A percentile compares a stretch with the other conserved stretches of the same genome.
Evolutionary conservation across 1,140 invertebrate species (phyloP).

Genomic region (Triops longicaudatus): DNA sequence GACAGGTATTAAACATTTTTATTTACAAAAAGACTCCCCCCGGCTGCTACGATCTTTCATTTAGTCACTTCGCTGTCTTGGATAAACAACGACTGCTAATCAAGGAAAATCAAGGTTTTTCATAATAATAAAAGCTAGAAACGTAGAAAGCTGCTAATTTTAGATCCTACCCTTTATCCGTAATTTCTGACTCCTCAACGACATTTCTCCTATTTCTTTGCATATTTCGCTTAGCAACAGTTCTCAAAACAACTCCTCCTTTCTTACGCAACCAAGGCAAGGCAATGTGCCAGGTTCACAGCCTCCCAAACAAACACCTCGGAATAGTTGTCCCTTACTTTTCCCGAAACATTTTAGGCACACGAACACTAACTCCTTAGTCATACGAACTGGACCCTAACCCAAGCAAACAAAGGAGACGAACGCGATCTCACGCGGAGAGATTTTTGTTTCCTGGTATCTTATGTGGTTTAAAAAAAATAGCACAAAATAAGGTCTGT

Average conservation of each 20-base stretch:
- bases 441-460: too few relatives aligned
- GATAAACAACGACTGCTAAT: neutral
- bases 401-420: too few relatives aligned
- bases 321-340: too few relatives aligned
- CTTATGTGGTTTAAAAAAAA: too few relatives aligned
- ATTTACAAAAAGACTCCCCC: neutral
- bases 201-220: neutral
- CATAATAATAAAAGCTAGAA: too few relatives aligned
- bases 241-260: neutral
- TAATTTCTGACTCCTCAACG: neutral
- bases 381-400: too few relatives aligned
- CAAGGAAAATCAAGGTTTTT: too few relatives aligned
- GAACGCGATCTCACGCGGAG: too few relatives aligned
- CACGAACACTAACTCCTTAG: too few relatives aligned
- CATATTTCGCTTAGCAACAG: conserved; percentile 1
- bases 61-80: neutral
- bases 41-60: neutral
- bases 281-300: conserved; percentile 8
- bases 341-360: too few relatives aligned
- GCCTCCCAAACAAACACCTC: neutral
- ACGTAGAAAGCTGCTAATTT: neutral
- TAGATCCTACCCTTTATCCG: neutral
- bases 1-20: neutral
- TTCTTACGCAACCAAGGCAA: neutral
- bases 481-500: too few relatives aligned